Evolutionary conservation across 2,113 vertebrate species (phyloP).

Genomic region (Nanorana parkeri): DNA sequence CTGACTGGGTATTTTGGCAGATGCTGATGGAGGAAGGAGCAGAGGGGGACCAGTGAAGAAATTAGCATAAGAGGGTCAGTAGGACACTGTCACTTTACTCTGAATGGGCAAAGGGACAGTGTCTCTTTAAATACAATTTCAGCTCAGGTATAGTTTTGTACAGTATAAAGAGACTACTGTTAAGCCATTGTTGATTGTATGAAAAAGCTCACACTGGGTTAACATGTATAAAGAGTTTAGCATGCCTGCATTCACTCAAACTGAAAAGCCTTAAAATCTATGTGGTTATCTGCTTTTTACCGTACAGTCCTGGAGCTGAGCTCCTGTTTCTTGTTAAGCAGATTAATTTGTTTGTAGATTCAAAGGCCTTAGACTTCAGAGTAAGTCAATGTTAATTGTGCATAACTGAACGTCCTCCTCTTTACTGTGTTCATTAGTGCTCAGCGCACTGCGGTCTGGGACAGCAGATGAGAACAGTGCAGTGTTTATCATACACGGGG

Average conservation of each 20-base stretch:
- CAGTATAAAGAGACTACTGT: no score
- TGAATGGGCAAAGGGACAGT: no score
- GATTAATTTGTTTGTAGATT: slow-evolving; percentile 8
- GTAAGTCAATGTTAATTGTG: slow-evolving; percentile 32
- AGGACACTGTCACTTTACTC: no score
- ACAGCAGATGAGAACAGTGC: slow-evolving; percentile 93
- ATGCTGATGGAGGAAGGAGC: no score
- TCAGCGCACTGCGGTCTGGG: slow-evolving; percentile 96
- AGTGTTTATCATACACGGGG: slow-evolving; percentile 94
- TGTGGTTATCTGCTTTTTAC: not conserved
- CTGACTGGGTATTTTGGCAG: no score
- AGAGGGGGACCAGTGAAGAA: no score
- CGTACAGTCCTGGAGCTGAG: not conserved
- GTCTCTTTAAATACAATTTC: no score
- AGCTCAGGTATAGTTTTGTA: no score
- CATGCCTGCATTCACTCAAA: not conserved
- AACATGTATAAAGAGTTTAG: not conserved
- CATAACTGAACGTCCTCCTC: slow-evolving; percentile 21
- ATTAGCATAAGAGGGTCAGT: no score
- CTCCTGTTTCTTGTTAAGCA: slow-evolving; percentile 3
- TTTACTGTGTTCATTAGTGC: slow-evolving; percentile 76
- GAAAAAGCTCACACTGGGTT: not conserved
- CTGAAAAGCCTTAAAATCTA: not conserved
- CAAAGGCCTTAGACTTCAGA: slow-evolving; percentile 33
- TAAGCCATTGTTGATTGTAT: no score